These are phyloP conservation scores for Theonella swinhoei DNA, from an alignment of 37 sponge, comb jelly and placozoan genomes.

Conservation along the genomic window DNA sequence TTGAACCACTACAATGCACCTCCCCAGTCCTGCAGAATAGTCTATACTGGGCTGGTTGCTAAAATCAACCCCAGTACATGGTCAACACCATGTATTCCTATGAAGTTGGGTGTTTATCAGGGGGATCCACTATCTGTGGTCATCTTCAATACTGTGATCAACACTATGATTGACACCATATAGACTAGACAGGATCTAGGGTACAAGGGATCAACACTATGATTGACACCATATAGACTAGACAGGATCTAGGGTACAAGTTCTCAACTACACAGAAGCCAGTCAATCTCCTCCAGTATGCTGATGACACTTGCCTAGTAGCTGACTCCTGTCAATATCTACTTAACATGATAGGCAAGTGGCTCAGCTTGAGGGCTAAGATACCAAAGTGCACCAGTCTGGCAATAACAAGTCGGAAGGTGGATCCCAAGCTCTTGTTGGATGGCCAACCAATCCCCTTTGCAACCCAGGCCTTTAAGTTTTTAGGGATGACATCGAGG, in stretches of 20 bases:
- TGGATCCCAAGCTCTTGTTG: slow-evolving; percentile 10
- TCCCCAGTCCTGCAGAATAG: not conserved
- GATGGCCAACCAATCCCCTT: slow-evolving; percentile 14
- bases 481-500: slow-evolving; percentile 26
- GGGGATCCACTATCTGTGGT: not conserved
- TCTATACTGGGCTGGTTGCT: not conserved
- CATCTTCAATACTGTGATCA: not conserved
- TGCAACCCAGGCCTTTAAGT: not conserved
- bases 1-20: not conserved
- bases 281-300: slow-evolving; percentile 29
- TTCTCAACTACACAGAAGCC: not conserved
- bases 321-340: slow-evolving; percentile 23
- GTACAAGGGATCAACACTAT: not conserved
- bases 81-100: not conserved
- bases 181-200: not conserved
- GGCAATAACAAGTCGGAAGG: slow-evolving; percentile 15
- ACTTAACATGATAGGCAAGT: not conserved
- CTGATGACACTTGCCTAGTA: slow-evolving; percentile 22
- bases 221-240: not conserved
- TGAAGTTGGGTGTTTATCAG: not conserved
- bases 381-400: slow-evolving; percentile 23
- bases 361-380: slow-evolving; percentile 36
- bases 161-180: not conserved
- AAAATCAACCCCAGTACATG: not conserved
- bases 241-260: not conserved